Evolutionary conservation across 2,888 invertebrate genomes (phyloP), one percentile per base, ranked within the genome.

Genomic region (Sisyra terminalis): DNA sequence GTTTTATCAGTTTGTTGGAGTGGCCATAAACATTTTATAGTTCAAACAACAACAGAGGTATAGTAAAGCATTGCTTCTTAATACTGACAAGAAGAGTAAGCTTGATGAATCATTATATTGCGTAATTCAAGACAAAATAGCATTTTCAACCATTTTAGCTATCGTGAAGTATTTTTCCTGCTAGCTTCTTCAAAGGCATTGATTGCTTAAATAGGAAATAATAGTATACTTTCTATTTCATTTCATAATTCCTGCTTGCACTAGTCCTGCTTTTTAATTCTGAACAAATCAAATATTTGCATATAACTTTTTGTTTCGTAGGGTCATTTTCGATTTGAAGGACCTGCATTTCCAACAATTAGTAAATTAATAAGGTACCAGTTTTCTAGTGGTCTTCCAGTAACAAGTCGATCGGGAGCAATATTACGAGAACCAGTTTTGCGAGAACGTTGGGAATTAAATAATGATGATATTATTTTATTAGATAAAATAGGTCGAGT

Each of bases 1-100:
- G 94, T 96, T 45, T 66, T 96, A 36, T 93, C 93, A 10, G 93
- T 93, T 1, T 88, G 86, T 60, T 94, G 94, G 93, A 85, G 88
- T 46, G 89, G 90, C 14, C 90, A 93, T 55, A 92, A 92, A 59
- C 94, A 96, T 66, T 96, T 96, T 59, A 94, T 96, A 52, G 92
- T 96, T 46, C 94, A 94, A 69, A 90, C 87, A 11, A 87, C 89
- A 2, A 74, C 79, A 5, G 93, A 93, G 71, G 89, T 88, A 60
- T 61, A 61, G 54, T 34, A 36, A 31, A 42, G 9, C n/a, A n/a
- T n/a, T n/a, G n/a, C n/a, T n/a, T n/a, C n/a, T n/a, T n/a, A n/a
- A n/a, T n/a, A n/a, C n/a, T n/a, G 18, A 35, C 15, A 18, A 45
- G 31, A 3, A 16, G 17, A 39, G 15, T n/a, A 44, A 38, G 8